Conservation (phyloP, 2,888 invertebrate genomes). For the Adineta ricciae region DNA sequence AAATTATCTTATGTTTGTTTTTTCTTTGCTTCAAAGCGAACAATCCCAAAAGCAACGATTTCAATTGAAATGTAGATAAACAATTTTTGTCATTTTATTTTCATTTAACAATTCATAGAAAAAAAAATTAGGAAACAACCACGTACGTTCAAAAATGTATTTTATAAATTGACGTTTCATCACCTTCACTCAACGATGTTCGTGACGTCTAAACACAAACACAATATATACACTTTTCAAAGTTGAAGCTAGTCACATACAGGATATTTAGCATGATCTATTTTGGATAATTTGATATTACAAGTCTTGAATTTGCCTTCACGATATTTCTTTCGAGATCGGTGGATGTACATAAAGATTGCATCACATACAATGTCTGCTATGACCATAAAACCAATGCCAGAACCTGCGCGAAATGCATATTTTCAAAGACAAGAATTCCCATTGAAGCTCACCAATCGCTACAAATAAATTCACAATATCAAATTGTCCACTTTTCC, state of each 20-base stretch:
- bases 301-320: neutral
- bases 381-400: constrained; percentile 31
- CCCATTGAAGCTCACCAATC: constrained; percentile 39
- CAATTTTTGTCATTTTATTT: too few species aligned
- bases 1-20: too few species aligned
- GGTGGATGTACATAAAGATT: constrained; percentile 26
- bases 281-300: neutral
- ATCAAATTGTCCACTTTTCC: constrained; percentile 52
- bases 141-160: too few species aligned
- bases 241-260: too few species aligned
- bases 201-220: neutral
- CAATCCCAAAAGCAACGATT: too few species aligned
- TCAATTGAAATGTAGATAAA: too few species aligned
- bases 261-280: too few species aligned
- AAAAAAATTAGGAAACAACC: too few species aligned
- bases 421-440: too few species aligned
- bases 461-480: constrained; percentile 52
- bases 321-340: constrained; percentile 22
- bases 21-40: too few species aligned
- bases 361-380: constrained; percentile 30
- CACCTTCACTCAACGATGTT: neutral
- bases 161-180: too few species aligned
- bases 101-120: too few species aligned
- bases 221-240: neutral
- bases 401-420: neutral